Evolutionary conservation across 1,140 invertebrate genomes (phyloP).

Genomic region (Apis laboriosa): DNA sequence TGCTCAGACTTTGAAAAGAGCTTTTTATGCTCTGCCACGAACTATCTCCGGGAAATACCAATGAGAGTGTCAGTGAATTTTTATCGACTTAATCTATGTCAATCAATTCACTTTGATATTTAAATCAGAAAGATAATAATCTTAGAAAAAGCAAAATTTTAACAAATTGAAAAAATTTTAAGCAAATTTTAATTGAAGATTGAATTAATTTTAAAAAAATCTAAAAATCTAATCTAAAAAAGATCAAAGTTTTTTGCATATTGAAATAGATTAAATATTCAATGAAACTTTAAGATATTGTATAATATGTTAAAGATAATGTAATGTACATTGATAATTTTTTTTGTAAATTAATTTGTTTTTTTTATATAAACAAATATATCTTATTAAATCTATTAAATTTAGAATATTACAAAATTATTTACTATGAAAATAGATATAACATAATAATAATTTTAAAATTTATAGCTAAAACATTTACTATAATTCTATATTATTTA

Average conservation of each 20-base stretch:
- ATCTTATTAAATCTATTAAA: conserved; percentile 4
- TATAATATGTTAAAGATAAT: too few species aligned
- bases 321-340: background rate
- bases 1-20: conserved; percentile 48
- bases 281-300: background rate
- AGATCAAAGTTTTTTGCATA: background rate
- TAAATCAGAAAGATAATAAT: background rate
- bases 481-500: background rate
- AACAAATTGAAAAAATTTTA: too few species aligned
- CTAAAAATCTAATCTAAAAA: background rate
- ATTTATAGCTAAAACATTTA: background rate
- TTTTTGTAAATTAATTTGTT: background rate
- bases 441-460: background rate
- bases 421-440: background rate
- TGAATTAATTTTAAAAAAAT: background rate
- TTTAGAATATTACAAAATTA: background rate
- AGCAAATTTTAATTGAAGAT: background rate
- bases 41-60: conserved; percentile 47
- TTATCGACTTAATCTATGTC: background rate
- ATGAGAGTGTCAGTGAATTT: conserved; percentile 31
- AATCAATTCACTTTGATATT: background rate
- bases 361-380: background rate
- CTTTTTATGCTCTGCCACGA: conserved; percentile 63
- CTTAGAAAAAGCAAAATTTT: background rate
- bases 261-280: background rate